A percentile compares a stretch with the other conserved stretches of the same genome.
Conservation (phyloP, 2,888 invertebrate genomes). For the Palloptera scutellata region DNA sequence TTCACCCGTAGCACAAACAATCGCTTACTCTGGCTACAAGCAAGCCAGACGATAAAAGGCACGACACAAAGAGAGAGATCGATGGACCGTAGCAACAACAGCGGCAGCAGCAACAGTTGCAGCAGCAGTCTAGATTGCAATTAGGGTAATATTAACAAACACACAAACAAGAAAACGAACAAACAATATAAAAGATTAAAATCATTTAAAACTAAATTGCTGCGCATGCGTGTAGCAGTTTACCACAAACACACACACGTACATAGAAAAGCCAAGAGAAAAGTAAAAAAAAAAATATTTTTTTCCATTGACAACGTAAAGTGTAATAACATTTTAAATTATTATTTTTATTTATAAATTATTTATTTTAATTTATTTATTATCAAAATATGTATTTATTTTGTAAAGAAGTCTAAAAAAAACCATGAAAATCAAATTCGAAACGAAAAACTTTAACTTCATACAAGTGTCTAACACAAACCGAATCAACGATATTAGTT, state of each 20-base stretch:
- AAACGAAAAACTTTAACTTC: conserved; percentile 38
- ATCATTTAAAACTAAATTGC: no score
- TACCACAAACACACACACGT: conserved; percentile 32
- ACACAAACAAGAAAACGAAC: conserved; percentile 12
- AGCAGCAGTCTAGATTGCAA: not conserved
- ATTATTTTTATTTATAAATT: conserved; percentile 57
- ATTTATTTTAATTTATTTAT: conserved; percentile 62
- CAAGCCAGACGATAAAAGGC: conserved; percentile 60
- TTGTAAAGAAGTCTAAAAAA: conserved; percentile 37
- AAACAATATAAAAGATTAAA: not conserved
- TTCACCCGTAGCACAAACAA: conserved; percentile 66
- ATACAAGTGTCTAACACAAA: conserved; percentile 1
- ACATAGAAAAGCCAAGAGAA: conserved; percentile 37
- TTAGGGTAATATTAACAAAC: conserved; percentile 2
- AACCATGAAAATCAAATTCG: conserved; percentile 44
- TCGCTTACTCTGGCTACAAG: conserved; percentile 67
- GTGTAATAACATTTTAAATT: conserved; percentile 43
- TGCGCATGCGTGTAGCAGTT: conserved; percentile 9
- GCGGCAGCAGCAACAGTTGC: no score
- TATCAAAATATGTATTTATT: conserved; percentile 39
- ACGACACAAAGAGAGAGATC: not conserved
- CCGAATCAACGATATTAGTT: conserved; percentile 11
- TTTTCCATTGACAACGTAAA: no score
- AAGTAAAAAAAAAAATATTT: conserved; percentile 45
- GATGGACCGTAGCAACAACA: no score